phyloP scores from a whole-genome alignment of 2,888 invertebrate species.

The Achlya flavicornis region DNA sequence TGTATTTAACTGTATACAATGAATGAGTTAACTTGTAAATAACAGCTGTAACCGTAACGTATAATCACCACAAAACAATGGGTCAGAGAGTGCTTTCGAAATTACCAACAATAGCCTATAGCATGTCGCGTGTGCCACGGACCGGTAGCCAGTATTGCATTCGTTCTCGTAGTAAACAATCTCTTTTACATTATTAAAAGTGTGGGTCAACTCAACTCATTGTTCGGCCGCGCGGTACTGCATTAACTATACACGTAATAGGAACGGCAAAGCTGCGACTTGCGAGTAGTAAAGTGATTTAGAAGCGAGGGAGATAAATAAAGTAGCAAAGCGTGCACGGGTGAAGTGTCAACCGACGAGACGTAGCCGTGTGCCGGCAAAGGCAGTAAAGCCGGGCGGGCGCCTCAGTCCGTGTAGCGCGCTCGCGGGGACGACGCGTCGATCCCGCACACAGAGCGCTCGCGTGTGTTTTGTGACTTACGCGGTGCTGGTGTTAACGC shows the following conservation, averaged over 20 bases:
- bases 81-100: slow-evolving; percentile 67
- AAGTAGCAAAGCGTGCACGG: slow-evolving; percentile 11
- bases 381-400: slow-evolving; percentile 30
- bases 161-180: slow-evolving; percentile 72
- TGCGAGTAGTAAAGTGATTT: slow-evolving; percentile 25
- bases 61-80: slow-evolving; percentile 66
- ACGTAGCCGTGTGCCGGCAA: slow-evolving; percentile 24
- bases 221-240: slow-evolving; percentile 45
- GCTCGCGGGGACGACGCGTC: slow-evolving; percentile 64
- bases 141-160: slow-evolving; percentile 48
- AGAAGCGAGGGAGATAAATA: slow-evolving; percentile 23
- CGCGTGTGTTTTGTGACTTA: slow-evolving; percentile 59
- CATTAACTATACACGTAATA: slow-evolving; percentile 32
- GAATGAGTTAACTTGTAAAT: slow-evolving; percentile 36
- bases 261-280: slow-evolving; percentile 3
- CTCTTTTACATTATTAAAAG: slow-evolving; percentile 60
- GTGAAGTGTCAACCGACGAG: slow-evolving; percentile 16
- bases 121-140: slow-evolving; percentile 47
- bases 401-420: slow-evolving; percentile 66
- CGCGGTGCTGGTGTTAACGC: slow-evolving; percentile 65
- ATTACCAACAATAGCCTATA: slow-evolving; percentile 52
- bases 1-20: slow-evolving; percentile 17
- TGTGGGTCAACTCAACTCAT: slow-evolving; percentile 65
- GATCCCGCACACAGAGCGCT: slow-evolving; percentile 51
- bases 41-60: slow-evolving; percentile 52